Base-by-base conservation (phyloP, 2,113 vertebrate species). In the Chionomys nivalis region DNA sequence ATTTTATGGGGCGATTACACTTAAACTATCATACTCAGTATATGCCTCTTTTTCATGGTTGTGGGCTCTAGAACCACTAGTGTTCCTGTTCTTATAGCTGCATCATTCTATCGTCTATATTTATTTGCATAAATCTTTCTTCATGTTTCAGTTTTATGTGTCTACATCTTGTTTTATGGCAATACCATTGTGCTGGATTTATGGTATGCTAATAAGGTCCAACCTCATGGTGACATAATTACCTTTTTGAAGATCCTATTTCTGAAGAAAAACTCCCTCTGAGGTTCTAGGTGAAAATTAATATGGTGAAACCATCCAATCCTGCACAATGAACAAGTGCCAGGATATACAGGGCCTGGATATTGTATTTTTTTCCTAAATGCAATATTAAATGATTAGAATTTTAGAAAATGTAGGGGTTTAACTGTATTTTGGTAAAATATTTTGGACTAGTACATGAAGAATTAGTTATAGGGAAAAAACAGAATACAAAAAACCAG, bases 271-370 rank as follows among this genome's bases (percentile, higher is more conserved):
- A 58, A 58, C 19, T 58, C 58, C 6, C 58, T 58, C 58, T 58
- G 58, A 58, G n/a, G 31, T 61, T 77, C 33, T n/a, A 87, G 36
- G 36, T 52, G 2, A 31, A 33, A 42, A 31, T 33, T 24, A 49
- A 66, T 93, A 24, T 88, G 28, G 7, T 4, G 9, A 21, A 66
- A 70, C 12, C 5, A 33, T 23, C 81, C 9, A 85, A 28, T 7
- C 0, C 2, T 55, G 39, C 8, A 72, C 0, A 76, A 12, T 36
- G 31, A 14, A 6, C 44, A 13, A 66, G 1, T 72, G 2, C 42
- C 19, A 36, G 8, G 31, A 82, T 14, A 39, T 39, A 17, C 3
- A 92, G 47, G 7, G 4, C 17, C 36, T 61, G 6, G 17, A 49
- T 70, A 10, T 21, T 49, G 44, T 28, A 6, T 24, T 5, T 44